A percentile compares a stretch with the other conserved stretches of the same genome.
phyloP scores from a whole-genome alignment of 2,113 vertebrate genomes.

The Elanoides forficatus region DNA sequence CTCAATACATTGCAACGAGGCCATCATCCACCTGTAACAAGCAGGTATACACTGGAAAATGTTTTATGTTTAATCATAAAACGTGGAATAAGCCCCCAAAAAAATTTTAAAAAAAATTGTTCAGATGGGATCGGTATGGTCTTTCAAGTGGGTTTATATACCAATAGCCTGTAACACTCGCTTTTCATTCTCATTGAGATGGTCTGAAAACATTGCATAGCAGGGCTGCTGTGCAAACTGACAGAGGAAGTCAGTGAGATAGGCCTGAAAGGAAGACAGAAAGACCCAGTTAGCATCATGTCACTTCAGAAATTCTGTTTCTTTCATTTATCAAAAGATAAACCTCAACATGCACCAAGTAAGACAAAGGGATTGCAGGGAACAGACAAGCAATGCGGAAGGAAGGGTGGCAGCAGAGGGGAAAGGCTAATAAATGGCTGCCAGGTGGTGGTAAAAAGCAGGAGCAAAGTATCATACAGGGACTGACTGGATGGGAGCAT shows the following conservation, averaged over 20 bases:
- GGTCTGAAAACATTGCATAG: constrained; percentile 93
- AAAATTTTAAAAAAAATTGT: neutral
- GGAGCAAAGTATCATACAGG: neutral
- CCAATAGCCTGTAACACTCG: constrained; percentile 91
- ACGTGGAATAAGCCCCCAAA: constrained; percentile 38
- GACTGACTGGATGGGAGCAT: neutral
- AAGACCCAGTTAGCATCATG: neutral
- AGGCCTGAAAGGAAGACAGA: constrained; percentile 78
- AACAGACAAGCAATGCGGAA: neutral
- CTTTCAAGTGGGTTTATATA: constrained; percentile 70
- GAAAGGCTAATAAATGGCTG: neutral
- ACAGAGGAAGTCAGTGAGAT: constrained; percentile 95
- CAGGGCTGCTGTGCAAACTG: constrained; percentile 98
- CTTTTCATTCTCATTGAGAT: constrained; percentile 91
- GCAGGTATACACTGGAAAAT: constrained; percentile 45
- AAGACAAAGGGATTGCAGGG: neutral
- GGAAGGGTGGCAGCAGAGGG: neutral
- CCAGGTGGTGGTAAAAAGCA: neutral
- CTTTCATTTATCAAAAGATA: neutral
- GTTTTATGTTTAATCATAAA: constrained; percentile 61
- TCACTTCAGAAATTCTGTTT: neutral
- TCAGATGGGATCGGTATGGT: neutral
- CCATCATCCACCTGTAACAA: neutral
- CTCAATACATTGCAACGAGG: neutral
- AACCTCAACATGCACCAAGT: neutral